phyloP scores from a whole-genome alignment of 2,888 invertebrate species.

The Polia nebulosa region DNA sequence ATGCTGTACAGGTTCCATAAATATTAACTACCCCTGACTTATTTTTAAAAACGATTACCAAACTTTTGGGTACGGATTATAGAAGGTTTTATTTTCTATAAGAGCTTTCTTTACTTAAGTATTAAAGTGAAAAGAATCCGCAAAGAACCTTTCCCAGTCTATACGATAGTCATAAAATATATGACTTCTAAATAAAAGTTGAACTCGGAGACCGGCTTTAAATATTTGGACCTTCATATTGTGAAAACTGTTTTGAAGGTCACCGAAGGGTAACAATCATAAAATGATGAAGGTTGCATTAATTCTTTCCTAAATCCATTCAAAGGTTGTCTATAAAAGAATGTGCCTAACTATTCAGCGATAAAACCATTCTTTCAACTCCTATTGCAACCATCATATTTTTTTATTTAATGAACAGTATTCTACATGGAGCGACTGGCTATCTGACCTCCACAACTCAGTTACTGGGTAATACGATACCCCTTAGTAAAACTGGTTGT shows the following conservation, averaged over 20 bases:
- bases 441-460: too few relatives aligned
- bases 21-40: neutral
- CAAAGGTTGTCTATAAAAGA: too few relatives aligned
- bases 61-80: conserved; percentile 14
- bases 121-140: conserved; percentile 38
- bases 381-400: too few relatives aligned
- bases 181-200: conserved; percentile 30
- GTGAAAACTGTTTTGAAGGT: conserved; percentile 3
- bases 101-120: conserved; percentile 18
- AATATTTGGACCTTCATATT: conserved; percentile 10
- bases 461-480: too few relatives aligned
- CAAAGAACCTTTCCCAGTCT: conserved; percentile 19
- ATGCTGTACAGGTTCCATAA: neutral
- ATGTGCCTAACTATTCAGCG: too few relatives aligned
- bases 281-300: neutral
- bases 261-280: neutral
- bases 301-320: neutral
- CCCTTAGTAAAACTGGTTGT: too few relatives aligned
- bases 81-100: conserved; percentile 37
- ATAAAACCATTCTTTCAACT: too few relatives aligned
- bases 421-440: too few relatives aligned
- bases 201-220: conserved; percentile 1
- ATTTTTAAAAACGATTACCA: conserved; percentile 24
- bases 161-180: conserved; percentile 43
- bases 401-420: too few relatives aligned